Percentiles rank a stretch among this genome's conserved stretches.
These are phyloP conservation scores for Psylliodes chrysocephalus DNA, from an alignment of 2,888 invertebrate species.

Conservation along the genomic window DNA sequence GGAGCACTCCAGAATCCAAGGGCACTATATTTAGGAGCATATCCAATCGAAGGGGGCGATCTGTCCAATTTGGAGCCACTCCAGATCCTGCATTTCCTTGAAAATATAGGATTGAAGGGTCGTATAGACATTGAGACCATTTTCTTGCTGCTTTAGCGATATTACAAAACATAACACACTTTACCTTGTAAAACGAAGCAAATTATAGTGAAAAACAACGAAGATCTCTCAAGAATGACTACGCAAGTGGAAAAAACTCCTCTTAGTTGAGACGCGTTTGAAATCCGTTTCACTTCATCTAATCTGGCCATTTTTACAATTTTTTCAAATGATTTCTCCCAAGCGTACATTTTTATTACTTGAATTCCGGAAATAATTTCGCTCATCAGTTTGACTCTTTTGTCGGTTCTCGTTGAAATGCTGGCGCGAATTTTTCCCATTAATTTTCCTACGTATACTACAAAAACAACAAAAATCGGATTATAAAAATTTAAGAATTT, in stretches of 20 bases:
- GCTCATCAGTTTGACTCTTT: constrained; percentile 76
- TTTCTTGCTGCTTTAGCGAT: too few relatives aligned
- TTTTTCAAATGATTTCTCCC: constrained; percentile 77
- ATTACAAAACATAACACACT: too few relatives aligned
- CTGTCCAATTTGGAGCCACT: too few relatives aligned
- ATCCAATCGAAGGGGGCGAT: too few relatives aligned
- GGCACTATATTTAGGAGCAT: too few relatives aligned
- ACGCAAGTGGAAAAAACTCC: constrained; percentile 72
- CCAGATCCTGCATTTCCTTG: too few relatives aligned
- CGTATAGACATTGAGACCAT: too few relatives aligned
- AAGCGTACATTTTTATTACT: constrained; percentile 83
- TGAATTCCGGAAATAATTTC: constrained; percentile 78
- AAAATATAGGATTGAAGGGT: too few relatives aligned
- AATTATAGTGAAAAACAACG: constrained; percentile 82
- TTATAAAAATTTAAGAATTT: too few relatives aligned
- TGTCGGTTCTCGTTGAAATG: constrained; percentile 69
- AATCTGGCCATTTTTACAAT: constrained; percentile 69
- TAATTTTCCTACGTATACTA: constrained; percentile 55
- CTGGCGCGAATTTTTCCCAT: constrained; percentile 62
- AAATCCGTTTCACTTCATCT: constrained; percentile 71
- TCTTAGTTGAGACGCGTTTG: constrained; percentile 72
- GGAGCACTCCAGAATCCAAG: too few relatives aligned
- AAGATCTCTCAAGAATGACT: constrained; percentile 85
- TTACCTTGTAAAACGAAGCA: constrained; percentile 76
- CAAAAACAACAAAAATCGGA: constrained; percentile 18